Evolutionary conservation across 2,888 invertebrate genomes (phyloP), one percentile per base, ranked within the genome.

Genomic region (Synanthedon formicaeformis): DNA sequence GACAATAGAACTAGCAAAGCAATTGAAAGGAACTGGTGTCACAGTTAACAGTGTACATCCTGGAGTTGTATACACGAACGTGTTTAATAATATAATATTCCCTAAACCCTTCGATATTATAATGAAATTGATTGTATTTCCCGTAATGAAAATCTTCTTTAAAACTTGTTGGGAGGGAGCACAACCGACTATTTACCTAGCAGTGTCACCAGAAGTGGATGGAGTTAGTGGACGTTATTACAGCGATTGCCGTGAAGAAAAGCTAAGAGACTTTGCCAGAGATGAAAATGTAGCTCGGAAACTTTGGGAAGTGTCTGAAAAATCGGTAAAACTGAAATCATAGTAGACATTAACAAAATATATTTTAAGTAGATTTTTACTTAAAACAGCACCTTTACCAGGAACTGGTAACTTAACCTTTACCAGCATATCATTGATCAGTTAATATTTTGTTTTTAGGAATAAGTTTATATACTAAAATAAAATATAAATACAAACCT

Each of bases 31-130:
- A 41, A 61, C 65, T 51, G 90, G 89, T 27, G 90, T 94, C 0
- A 92, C 92, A 0, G 93, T 90, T 0, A 94, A 94, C 68, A 93
- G 91, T 61, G 78, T 94, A 51, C 94, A 94, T 81, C 94, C 94
- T 0, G 94, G 94, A 23, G 89, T 93, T 81, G 91, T 93, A 55
- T 91, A 91, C 71, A 91, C 91, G 1, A 92, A 92, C 41, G 92
- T 93, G 50, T 93, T 93, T 16, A 16, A 13, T 27, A 27, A 13
- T 23, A 23, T 23, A 13, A 49, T 16, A 14, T 41, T 41, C n/a
- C 14, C 49, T 14, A 14, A 18, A 11, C 14, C 11, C 14, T 13
- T 13, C 13, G 45, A 45, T 13, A 4, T 13, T 10, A 49, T 49
- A 14, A 16, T 14, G 16, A 11, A 18, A 14, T 18, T 49, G n/a